A percentile compares a stretch with the other conserved stretches of the same genome.
Conservation (phyloP, 2,797 vertebrate genomes). For the Catharus ustulatus region DNA sequence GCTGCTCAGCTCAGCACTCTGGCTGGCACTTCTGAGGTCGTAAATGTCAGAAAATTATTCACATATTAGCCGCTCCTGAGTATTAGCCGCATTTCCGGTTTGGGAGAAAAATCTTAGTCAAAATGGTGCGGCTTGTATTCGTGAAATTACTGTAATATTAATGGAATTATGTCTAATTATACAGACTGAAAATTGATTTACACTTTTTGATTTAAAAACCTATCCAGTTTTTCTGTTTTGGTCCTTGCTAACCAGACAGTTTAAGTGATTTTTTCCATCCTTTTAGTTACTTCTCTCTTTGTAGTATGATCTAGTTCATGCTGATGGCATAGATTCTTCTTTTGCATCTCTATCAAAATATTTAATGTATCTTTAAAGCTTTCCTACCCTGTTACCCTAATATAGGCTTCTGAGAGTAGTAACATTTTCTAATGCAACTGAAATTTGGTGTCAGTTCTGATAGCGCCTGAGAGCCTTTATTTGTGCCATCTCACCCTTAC, state of each 20-base stretch:
- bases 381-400: not conserved
- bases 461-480: not conserved
- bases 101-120: no score
- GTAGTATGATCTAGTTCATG: not conserved
- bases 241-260: not conserved
- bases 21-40: no score
- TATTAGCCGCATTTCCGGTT: no score
- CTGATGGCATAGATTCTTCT: not conserved
- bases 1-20: no score
- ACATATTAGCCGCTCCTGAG: no score
- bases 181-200: not conserved
- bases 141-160: not conserved
- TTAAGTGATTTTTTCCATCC: not conserved
- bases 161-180: not conserved
- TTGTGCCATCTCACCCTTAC: not conserved
- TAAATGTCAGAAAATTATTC: no score
- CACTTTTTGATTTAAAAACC: not conserved
- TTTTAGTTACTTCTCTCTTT: not conserved
- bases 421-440: not conserved
- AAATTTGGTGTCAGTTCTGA: not conserved
- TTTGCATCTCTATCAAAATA: not conserved
- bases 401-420: not conserved
- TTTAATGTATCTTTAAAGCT: not conserved
- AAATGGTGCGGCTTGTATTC: no score
- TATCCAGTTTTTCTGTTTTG: not conserved